Conservation (phyloP, 2,888 invertebrate species). For the Polyommatus icarus region DNA sequence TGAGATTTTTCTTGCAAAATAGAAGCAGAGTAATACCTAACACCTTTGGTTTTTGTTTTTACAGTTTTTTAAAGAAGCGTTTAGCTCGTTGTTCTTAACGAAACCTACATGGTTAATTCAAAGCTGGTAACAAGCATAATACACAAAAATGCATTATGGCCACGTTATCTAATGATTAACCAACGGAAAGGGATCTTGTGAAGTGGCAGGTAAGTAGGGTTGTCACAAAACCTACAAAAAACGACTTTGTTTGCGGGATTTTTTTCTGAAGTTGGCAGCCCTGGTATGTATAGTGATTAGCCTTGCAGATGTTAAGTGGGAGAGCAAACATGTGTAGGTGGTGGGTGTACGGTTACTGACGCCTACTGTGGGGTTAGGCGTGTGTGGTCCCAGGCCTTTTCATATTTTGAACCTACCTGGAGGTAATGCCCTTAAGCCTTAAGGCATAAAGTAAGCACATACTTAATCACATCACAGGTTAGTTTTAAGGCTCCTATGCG, state of each 20-base stretch:
- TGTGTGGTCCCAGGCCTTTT: conserved; percentile 66
- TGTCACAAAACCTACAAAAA: background rate
- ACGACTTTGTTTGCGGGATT: background rate
- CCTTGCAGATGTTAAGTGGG: conserved; percentile 61
- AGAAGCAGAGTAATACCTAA: no score
- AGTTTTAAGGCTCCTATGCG: no score
- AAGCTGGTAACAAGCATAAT: conserved; percentile 44
- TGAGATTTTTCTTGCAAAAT: no score
- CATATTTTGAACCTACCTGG: background rate
- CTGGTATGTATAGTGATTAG: conserved; percentile 70
- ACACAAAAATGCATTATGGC: conserved; percentile 54
- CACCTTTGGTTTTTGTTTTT: no score
- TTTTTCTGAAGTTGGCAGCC: conserved; percentile 53
- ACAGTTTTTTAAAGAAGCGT: background rate
- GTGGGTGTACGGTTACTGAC: conserved; percentile 57
- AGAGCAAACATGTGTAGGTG: conserved; percentile 57
- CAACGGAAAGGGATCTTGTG: conserved; percentile 70
- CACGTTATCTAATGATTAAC: conserved; percentile 68
- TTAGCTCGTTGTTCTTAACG: background rate
- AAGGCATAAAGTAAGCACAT: background rate
- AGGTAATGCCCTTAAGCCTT: background rate
- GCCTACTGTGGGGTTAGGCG: conserved; percentile 59
- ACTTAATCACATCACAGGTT: background rate
- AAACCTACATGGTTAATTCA: background rate
- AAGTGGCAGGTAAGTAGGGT: conserved; percentile 11